Conservation (phyloP, 2,113 vertebrate genomes). For the Pimephales promelas region DNA sequence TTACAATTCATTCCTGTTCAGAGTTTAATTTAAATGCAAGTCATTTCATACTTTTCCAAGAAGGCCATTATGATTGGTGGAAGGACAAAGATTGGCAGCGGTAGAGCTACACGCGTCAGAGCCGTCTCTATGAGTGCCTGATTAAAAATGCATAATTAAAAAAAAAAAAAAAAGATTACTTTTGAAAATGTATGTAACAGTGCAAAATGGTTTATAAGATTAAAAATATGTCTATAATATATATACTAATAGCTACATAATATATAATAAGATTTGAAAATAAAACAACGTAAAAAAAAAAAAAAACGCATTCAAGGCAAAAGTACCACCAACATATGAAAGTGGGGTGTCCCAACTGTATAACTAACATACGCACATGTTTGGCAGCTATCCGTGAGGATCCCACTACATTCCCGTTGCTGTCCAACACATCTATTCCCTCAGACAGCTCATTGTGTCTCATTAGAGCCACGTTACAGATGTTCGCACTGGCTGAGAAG, state of each 20-base stretch:
- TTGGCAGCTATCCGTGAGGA: slow-evolving; percentile 92
- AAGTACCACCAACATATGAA: slow-evolving; percentile 1
- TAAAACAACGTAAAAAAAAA: not conserved
- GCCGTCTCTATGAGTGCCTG: slow-evolving; percentile 96
- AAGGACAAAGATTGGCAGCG: slow-evolving; percentile 97
- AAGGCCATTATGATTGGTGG: slow-evolving; percentile 96
- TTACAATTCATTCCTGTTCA: not conserved
- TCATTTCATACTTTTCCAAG: slow-evolving; percentile 88
- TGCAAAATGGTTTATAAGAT: not conserved
- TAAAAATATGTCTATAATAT: not conserved
- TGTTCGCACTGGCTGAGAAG: slow-evolving; percentile 90
- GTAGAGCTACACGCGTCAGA: slow-evolving; percentile 93
- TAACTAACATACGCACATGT: slow-evolving; percentile 77
- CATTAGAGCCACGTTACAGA: slow-evolving; percentile 98
- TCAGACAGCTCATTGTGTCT: slow-evolving; percentile 92
- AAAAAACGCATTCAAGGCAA: not conserved
- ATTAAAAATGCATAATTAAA: slow-evolving; percentile 33
- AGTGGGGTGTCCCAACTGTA: not conserved
- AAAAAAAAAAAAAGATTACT: not conserved
- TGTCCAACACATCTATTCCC: slow-evolving; percentile 91
- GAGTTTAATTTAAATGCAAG: not conserved
- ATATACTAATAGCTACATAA: too few relatives aligned
- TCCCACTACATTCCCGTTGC: slow-evolving; percentile 87
- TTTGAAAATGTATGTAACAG: not conserved
- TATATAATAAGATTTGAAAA: not conserved